phyloP scores from a whole-genome alignment of 2,888 invertebrate species.

The Mythimna loreyi region DNA sequence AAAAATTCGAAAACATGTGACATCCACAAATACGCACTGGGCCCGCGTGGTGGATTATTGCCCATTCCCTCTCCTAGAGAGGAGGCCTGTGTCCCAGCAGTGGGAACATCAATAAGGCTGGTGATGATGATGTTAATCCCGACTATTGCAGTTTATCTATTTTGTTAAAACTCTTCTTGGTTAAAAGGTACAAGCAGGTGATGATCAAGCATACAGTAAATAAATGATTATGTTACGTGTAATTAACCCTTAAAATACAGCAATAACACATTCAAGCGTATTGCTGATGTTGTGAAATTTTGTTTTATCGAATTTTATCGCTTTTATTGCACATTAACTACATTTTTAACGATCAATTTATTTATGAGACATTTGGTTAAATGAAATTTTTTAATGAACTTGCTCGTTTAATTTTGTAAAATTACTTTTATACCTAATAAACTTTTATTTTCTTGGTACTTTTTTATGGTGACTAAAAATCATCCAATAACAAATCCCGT shows the following conservation, averaged over 20 bases:
- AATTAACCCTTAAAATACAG: background rate
- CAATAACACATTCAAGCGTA: conserved; percentile 3
- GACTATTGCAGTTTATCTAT: no score
- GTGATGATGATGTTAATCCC: no score
- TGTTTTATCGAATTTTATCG: conserved; percentile 28
- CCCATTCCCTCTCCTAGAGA: no score
- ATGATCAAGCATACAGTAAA: background rate
- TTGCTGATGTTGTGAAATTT: conserved; percentile 8
- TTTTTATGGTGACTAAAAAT: no score
- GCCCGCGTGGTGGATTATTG: no score
- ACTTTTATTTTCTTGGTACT: background rate
- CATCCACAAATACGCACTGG: no score
- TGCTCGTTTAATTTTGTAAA: background rate
- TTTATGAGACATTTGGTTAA: background rate
- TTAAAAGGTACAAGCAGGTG: background rate
- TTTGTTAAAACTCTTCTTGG: no score
- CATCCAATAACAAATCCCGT: no score
- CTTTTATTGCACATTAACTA: conserved; percentile 36
- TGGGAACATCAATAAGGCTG: no score
- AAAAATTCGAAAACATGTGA: no score
- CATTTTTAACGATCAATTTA: background rate
- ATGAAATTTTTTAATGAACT: background rate
- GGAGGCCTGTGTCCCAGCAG: no score
- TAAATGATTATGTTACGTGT: background rate
- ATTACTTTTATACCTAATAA: background rate